A percentile compares a stretch with the other conserved stretches of the same genome.
Conservation (phyloP, 2,113 vertebrate genomes). For the Passer montanus region DNA sequence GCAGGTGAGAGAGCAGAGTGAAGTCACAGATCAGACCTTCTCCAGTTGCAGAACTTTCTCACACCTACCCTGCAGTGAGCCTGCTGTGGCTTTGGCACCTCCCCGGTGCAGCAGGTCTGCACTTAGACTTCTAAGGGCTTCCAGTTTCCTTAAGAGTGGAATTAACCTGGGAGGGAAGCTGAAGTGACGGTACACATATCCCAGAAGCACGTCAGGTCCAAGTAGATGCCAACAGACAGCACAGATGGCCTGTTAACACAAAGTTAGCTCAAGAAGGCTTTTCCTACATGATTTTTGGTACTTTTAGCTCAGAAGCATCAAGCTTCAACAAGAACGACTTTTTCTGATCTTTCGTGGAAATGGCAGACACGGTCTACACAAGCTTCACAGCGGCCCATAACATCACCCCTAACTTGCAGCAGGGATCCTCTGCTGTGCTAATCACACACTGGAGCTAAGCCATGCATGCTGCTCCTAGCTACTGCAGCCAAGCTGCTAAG, state of each 20-base stretch:
- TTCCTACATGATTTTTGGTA: background rate
- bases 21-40: background rate
- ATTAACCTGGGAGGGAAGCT: background rate
- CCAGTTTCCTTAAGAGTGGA: background rate
- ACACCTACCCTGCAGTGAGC: background rate
- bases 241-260: background rate
- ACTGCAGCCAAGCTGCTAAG: background rate
- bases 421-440: fast-evolving
- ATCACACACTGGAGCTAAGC: fast-evolving
- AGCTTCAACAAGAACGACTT: fast-evolving
- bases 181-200: background rate
- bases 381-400: background rate
- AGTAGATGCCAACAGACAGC: background rate
- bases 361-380: fast-evolving
- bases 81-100: background rate
- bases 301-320: background rate
- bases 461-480: fast-evolving
- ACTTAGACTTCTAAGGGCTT: background rate
- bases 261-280: background rate
- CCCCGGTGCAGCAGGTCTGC: background rate
- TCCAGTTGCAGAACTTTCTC: background rate
- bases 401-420: background rate
- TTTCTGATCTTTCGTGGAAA: background rate
- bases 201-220: fast-evolving
- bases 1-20: background rate